These are phyloP conservation scores for Drosophila virilis DNA, from an alignment of 1,140 invertebrate species.

Conservation along the genomic window DNA sequence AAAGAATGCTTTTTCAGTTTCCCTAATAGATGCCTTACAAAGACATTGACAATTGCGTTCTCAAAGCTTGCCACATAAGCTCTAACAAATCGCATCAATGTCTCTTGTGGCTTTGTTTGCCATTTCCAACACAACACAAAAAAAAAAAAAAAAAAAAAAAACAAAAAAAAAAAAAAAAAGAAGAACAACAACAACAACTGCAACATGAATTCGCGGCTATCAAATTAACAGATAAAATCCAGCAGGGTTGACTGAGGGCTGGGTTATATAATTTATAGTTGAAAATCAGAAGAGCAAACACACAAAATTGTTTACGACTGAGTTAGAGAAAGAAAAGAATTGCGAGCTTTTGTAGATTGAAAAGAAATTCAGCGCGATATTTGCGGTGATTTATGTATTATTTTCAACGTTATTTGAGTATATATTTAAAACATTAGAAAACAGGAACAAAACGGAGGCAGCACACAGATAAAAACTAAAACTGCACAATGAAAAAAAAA, in stretches of 20 bases:
- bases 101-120: constrained; percentile 37
- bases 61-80: constrained; percentile 29
- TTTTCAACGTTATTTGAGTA: constrained; percentile 79
- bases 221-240: constrained; percentile 55
- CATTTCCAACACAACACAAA: constrained; percentile 2
- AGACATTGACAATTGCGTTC: constrained; percentile 13
- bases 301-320: constrained; percentile 45
- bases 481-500: constrained; percentile 26
- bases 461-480: constrained; percentile 47
- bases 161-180: too few relatives aligned
- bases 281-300: constrained; percentile 49
- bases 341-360: constrained; percentile 61
- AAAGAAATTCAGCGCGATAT: constrained; percentile 76
- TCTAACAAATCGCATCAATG: constrained; percentile 50
- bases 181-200: constrained; percentile 33
- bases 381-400: constrained; percentile 75
- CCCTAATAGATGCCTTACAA: too few relatives aligned
- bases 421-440: constrained; percentile 81
- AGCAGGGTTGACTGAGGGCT: neutral
- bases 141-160: too few relatives aligned
- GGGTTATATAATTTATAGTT: constrained; percentile 42
- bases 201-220: constrained; percentile 29
- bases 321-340: constrained; percentile 32
- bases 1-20: too few relatives aligned
- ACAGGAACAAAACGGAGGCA: constrained; percentile 17